Evolutionary conservation across 2,113 vertebrate species (phyloP).

Genomic region (Alces alces): DNA sequence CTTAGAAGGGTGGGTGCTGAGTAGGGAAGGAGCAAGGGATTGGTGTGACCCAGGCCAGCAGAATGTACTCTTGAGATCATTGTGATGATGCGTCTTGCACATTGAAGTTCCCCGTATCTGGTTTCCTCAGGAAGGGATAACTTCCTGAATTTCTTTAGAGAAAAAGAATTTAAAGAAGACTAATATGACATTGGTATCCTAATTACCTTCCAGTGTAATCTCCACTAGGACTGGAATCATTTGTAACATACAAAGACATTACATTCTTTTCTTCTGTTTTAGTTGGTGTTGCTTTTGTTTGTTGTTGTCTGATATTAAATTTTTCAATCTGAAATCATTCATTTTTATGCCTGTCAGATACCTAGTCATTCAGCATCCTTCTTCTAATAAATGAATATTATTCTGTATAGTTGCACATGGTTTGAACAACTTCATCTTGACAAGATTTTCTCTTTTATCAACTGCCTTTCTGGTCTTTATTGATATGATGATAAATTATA

Average conservation of each 20-base stretch:
- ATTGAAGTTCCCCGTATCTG: background rate
- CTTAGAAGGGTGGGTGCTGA: background rate
- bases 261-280: background rate
- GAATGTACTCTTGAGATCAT: background rate
- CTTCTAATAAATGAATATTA: too few species aligned
- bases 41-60: background rate
- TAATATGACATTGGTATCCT: background rate
- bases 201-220: background rate
- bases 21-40: background rate
- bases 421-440: background rate
- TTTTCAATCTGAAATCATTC: background rate
- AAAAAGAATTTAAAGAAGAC: background rate
- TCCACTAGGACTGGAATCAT: background rate
- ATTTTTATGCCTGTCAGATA: background rate
- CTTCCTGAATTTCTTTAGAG: background rate
- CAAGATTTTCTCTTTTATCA: background rate
- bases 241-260: background rate
- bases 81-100: background rate
- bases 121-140: background rate
- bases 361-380: background rate
- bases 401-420: background rate
- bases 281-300: background rate
- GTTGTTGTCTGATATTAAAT: background rate
- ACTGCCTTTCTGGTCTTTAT: background rate
- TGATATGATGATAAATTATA: background rate